These are phyloP conservation scores for Drosophila auraria DNA, from an alignment of 1,140 invertebrate genomes.

Conservation along the genomic window DNA sequence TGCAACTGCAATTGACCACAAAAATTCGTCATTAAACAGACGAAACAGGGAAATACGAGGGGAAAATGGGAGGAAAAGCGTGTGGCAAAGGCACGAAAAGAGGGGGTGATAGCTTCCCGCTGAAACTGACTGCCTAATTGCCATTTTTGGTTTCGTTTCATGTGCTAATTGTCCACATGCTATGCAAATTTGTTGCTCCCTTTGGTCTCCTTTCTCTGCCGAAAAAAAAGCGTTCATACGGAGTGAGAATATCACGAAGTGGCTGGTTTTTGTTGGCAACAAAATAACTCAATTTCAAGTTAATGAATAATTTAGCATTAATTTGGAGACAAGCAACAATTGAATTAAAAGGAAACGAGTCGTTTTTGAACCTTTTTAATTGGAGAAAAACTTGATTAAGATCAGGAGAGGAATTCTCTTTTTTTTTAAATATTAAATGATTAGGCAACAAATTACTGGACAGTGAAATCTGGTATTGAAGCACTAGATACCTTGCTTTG, in stretches of 20 bases:
- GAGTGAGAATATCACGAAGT: conserved; percentile 12
- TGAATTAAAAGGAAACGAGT: neutral
- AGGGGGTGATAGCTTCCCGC: neutral
- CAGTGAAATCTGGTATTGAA: no score
- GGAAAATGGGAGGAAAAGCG: conserved; percentile 11
- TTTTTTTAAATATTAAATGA: no score
- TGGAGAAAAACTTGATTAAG: neutral
- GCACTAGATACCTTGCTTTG: no score
- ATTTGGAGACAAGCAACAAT: neutral
- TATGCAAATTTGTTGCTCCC: conserved; percentile 43
- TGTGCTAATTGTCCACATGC: conserved; percentile 47
- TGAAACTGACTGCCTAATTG: conserved; percentile 38
- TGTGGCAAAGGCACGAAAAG: neutral
- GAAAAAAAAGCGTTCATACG: conserved; percentile 17
- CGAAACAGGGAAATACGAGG: conserved; percentile 7
- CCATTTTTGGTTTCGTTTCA: conserved; percentile 41
- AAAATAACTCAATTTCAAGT: conserved; percentile 21
- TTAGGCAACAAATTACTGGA: no score
- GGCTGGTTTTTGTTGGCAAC: neutral
- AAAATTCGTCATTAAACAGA: conserved; percentile 38
- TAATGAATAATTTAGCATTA: conserved; percentile 24
- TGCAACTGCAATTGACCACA: conserved; percentile 41
- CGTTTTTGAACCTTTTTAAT: neutral
- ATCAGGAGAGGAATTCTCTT: no score
- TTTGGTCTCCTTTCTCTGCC: conserved; percentile 7